Percentiles rank a stretch among this genome's conserved stretches.
Conservation (phyloP, 2,888 invertebrate genomes). For the Hetaerina titia region DNA sequence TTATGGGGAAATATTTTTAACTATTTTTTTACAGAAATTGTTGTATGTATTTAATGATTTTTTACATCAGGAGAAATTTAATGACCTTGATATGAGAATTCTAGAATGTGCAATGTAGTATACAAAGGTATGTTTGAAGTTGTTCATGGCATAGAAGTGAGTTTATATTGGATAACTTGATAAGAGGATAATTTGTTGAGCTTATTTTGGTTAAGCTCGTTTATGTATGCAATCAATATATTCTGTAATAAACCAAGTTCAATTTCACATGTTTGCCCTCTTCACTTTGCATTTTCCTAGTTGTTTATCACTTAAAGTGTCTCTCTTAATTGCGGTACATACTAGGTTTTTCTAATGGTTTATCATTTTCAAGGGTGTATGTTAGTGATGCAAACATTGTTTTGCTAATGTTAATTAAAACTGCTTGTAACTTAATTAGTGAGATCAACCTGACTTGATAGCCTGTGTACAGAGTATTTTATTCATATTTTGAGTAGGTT, state of each 20-base stretch:
- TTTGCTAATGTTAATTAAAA: no score
- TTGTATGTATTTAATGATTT: constrained; percentile 48
- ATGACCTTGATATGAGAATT: neutral
- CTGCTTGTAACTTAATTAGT: no score
- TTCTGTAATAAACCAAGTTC: constrained; percentile 37
- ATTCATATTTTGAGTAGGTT: no score
- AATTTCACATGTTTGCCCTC: neutral
- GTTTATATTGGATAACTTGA: constrained; percentile 28
- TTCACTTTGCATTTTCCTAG: neutral
- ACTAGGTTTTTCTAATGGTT: neutral
- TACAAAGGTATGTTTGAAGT: neutral
- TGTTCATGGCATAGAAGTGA: neutral
- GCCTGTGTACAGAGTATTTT: no score
- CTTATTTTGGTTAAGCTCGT: constrained; percentile 42
- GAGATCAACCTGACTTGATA: no score
- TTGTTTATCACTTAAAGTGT: neutral
- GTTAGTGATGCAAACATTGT: no score
- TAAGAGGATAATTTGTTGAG: neutral
- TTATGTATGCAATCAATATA: constrained; percentile 63
- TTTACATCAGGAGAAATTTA: neutral
- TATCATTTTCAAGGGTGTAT: no score
- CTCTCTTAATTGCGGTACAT: neutral
- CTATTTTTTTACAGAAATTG: constrained; percentile 59
- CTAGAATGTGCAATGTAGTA: constrained; percentile 4
- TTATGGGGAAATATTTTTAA: constrained; percentile 39